Evolutionary conservation across 1,140 invertebrate species (phyloP).

Genomic region (Hyles euphorbiae): DNA sequence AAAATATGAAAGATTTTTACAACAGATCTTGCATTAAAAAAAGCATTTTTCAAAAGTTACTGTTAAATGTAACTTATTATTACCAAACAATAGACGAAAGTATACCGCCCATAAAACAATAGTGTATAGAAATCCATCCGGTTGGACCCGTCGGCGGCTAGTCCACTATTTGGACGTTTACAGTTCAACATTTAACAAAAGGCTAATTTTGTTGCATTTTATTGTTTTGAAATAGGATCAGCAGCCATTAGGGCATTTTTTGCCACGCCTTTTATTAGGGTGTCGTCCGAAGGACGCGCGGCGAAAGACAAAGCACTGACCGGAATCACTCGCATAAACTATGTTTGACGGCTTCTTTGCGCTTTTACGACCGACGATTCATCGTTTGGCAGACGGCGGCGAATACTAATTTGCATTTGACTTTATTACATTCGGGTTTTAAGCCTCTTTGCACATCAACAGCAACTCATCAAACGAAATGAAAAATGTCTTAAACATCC

Average conservation of each 20-base stretch:
- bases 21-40: neutral
- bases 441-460: too few species aligned
- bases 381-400: neutral
- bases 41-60: neutral
- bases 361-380: constrained; percentile 41
- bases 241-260: constrained; percentile 68
- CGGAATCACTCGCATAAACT: constrained; percentile 68
- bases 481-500: too few species aligned
- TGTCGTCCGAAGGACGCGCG: constrained; percentile 67
- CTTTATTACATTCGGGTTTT: too few species aligned
- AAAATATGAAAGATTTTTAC: too few species aligned
- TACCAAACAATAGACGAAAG: constrained; percentile 41
- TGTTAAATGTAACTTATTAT: constrained; percentile 6
- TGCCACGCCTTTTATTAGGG: constrained; percentile 73
- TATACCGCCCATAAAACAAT: constrained; percentile 56
- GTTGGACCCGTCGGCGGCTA: constrained; percentile 36
- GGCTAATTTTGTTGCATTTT: constrained; percentile 75
- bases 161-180: constrained; percentile 46
- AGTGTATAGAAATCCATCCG: constrained; percentile 33
- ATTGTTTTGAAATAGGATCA: constrained; percentile 71
- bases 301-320: constrained; percentile 65
- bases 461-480: too few species aligned
- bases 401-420: neutral
- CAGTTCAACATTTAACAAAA: constrained; percentile 66
- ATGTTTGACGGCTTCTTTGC: constrained; percentile 65